Conservation (phyloP, 2,797 vertebrate species). For the Lepilemur ruficaudatus region DNA sequence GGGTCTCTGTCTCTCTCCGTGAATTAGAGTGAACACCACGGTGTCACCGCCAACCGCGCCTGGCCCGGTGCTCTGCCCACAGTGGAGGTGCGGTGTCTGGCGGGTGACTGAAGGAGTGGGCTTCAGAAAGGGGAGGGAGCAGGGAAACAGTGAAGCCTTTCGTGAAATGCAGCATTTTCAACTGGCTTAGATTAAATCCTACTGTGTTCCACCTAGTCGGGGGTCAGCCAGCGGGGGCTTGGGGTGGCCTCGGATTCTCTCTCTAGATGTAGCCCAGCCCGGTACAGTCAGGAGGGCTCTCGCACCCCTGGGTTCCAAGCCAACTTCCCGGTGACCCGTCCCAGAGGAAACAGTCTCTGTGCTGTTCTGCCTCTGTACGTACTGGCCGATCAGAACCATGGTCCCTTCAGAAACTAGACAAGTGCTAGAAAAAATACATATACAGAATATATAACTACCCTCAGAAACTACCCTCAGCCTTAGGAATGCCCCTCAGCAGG, state of each 20-base stretch:
- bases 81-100: neutral
- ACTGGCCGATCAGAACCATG: neutral
- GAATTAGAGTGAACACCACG: neutral
- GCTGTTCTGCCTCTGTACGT: neutral
- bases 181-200: neutral
- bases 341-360: neutral
- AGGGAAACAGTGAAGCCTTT: neutral
- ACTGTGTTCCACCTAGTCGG: neutral
- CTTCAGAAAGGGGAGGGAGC: neutral
- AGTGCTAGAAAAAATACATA: neutral
- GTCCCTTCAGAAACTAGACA: neutral
- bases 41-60: neutral
- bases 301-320: neutral
- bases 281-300: neutral
- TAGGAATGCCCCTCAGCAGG: neutral
- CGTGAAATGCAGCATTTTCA: neutral
- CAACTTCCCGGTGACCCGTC: rapidly evolving
- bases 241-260: neutral
- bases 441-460: neutral
- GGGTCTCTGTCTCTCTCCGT: neutral
- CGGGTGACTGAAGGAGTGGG: neutral
- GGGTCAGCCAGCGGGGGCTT: neutral
- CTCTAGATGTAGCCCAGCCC: neutral
- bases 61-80: rapidly evolving
- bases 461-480: neutral